A percentile compares a stretch with the other conserved stretches of the same genome.
These are phyloP conservation scores for Euspilapteryx auroguttella DNA, from an alignment of 2,888 invertebrate genomes.

Conservation along the genomic window DNA sequence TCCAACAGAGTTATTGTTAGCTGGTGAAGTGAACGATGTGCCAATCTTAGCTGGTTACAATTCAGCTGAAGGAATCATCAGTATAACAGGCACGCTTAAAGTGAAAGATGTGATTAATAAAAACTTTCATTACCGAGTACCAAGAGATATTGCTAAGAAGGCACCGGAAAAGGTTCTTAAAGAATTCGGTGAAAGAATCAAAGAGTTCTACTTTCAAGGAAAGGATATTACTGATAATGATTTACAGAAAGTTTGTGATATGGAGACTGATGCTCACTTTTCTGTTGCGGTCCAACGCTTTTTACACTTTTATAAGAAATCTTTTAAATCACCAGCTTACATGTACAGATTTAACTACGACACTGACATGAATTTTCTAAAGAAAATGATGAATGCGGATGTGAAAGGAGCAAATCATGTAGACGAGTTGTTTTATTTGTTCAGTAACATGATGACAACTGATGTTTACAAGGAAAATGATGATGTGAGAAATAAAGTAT, in stretches of 20 bases:
- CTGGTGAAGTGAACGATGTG: constrained; percentile 18
- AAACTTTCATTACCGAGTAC: constrained; percentile 20
- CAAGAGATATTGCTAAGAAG: constrained; percentile 17
- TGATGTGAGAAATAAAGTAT: constrained; percentile 16
- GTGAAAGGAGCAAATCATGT: constrained; percentile 34
- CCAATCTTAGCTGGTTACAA: constrained; percentile 29
- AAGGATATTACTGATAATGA: constrained; percentile 15
- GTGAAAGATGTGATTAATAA: constrained; percentile 17
- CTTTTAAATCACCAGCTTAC: constrained; percentile 14
- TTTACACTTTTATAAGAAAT: constrained; percentile 15
- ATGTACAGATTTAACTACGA: constrained; percentile 27
- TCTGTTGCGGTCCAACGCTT: constrained; percentile 17
- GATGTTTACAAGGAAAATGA: constrained; percentile 18
- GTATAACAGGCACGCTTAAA: constrained; percentile 14
- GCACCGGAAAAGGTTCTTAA: constrained; percentile 13
- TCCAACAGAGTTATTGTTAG: constrained; percentile 16
- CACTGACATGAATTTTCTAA: constrained; percentile 28
- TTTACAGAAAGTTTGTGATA: constrained; percentile 6
- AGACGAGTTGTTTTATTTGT: constrained; percentile 36
- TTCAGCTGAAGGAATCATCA: constrained; percentile 24
- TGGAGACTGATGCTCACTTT: constrained; percentile 5
- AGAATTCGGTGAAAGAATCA: constrained; percentile 21
- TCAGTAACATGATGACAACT: constrained; percentile 19
- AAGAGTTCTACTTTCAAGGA: constrained; percentile 19
- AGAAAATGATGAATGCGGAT: constrained; percentile 12